phyloP scores from a whole-genome alignment of 2,113 vertebrate species.

The Vireo altiloquus region DNA sequence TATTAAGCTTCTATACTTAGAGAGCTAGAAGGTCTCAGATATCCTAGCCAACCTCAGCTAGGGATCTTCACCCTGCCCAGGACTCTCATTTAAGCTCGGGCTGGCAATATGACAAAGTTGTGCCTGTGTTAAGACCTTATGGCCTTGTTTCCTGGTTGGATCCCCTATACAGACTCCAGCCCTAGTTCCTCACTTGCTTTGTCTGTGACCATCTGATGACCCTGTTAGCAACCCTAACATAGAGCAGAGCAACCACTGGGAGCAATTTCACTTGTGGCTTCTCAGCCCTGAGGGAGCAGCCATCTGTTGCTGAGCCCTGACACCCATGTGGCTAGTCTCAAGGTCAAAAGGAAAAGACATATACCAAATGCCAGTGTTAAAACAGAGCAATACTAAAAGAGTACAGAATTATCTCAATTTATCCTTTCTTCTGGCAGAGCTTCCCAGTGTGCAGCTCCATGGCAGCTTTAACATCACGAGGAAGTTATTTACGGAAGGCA shows the following conservation, averaged over 20 bases:
- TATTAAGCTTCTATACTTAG: not conserved
- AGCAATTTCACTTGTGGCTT: accelerated
- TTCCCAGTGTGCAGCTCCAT: not conserved
- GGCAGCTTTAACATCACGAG: not conserved
- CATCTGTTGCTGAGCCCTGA: not conserved
- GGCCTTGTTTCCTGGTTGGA: not conserved
- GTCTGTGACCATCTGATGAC: not conserved
- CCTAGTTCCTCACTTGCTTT: not conserved
- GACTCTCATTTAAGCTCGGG: not conserved
- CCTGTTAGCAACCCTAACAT: not conserved
- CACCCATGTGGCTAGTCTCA: not conserved
- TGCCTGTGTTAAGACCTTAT: not conserved
- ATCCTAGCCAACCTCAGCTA: not conserved
- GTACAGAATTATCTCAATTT: not conserved
- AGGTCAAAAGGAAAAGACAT: not conserved
- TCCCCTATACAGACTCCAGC: not conserved
- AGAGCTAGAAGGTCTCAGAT: not conserved
- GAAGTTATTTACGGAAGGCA: slow-evolving; percentile 30
- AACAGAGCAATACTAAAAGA: not conserved
- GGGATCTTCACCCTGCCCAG: not conserved
- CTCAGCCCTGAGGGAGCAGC: not conserved
- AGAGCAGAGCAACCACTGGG: not conserved
- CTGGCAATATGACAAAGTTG: not conserved
- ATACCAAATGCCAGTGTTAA: not conserved
- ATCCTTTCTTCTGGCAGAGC: not conserved